phyloP scores from a whole-genome alignment of 2,888 invertebrate species.

The Poecilobothrus nobilitatus region DNA sequence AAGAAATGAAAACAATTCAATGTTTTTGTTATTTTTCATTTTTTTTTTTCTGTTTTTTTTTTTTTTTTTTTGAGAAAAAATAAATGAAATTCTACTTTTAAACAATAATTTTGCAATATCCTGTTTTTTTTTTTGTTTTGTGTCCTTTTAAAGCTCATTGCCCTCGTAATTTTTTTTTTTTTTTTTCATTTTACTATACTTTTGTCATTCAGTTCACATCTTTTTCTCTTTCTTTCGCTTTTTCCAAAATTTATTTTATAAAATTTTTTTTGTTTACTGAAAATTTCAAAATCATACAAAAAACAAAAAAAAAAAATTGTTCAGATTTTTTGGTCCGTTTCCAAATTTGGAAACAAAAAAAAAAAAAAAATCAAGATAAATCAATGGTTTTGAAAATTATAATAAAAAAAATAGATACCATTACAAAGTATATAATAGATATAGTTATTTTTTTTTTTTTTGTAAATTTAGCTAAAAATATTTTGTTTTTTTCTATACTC shows the following conservation, averaged over 20 bases:
- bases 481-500: no score
- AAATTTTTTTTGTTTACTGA: neutral
- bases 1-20: no score
- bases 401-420: no score
- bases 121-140: neutral
- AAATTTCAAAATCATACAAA: neutral
- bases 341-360: neutral
- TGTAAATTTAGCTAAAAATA: no score
- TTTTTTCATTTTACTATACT: neutral
- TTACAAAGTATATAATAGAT: no score
- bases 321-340: neutral
- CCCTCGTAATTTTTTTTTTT: neutral
- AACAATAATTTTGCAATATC: neutral
- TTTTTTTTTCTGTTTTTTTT: no score
- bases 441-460: no score
- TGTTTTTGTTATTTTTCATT: no score
- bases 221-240: neutral
- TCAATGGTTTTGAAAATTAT: no score
- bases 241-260: neutral
- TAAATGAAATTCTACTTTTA: neutral
- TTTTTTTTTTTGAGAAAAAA: no score
- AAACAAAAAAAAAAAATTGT: neutral
- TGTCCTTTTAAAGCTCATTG: conserved; percentile 4
- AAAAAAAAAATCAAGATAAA: no score
- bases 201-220: neutral